Evolutionary conservation across 2,888 invertebrate genomes (phyloP), one percentile per base, ranked within the genome.

Genomic region (Drosophila setosimentum): DNA sequence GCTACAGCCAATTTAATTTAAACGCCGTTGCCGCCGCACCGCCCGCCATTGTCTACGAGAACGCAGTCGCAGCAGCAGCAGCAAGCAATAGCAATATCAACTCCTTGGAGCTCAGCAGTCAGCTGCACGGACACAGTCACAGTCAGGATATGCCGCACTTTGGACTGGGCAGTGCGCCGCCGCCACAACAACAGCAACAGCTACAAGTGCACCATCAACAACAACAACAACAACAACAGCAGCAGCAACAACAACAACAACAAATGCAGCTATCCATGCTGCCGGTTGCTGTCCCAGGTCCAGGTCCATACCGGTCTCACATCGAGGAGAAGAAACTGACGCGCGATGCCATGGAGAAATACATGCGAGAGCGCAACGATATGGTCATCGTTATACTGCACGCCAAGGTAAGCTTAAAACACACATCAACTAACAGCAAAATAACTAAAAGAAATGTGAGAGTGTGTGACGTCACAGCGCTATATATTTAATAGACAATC

Each of bases 351-450:
- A 99, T 99, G 99, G 97, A 98, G 93, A 96, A 98, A 67, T 99
- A 99, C 93, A 95, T 99, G 87, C 95, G 98, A 66, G 98, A 99
- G 92, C 95, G 98, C 85, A 97, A 97, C 87, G 98, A 98, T 93
- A 98, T 98, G 97, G 96, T 98, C 29, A 97, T 99, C 69, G 98
- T 99, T 60, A 99, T 99, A 88, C 94, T 99, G 66, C 99, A 99
- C 94, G 99, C 99, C 55, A 99, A 99, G 95, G 93, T 93, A 85
- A 11, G 63, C 68, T 67, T 7, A 37, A 2, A 54, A 1, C 11
- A 27, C 24, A 16, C 16, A 35, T 18, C 10, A 37, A 54, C 33
- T 24, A 33, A 53, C 30, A 32, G 11, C 18, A 35, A 35, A 35
- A 27, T 37, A 18, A 18, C n/a, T 3, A 29, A n/a, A 55, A 37